phyloP scores from a whole-genome alignment of 2,113 vertebrate genomes.

The Nothoprocta perdicaria region DNA sequence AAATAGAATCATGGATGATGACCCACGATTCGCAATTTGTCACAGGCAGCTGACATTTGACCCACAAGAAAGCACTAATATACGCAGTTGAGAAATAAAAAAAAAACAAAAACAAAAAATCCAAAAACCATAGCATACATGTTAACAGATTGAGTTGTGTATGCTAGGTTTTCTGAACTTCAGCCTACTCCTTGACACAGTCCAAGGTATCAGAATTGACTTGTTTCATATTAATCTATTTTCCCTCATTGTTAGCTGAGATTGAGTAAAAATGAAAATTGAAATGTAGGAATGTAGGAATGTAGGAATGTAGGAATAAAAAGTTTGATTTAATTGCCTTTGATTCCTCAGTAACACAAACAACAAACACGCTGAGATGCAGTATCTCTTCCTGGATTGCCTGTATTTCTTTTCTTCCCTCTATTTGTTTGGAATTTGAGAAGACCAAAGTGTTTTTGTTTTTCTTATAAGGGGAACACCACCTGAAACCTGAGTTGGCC shows the following conservation, averaged over 20 bases:
- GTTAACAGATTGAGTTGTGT: background rate
- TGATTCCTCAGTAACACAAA: background rate
- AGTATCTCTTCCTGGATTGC: background rate
- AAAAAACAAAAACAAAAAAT: background rate
- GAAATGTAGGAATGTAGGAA: background rate
- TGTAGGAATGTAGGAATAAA: background rate
- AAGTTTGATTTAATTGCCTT: background rate
- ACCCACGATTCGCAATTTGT: background rate
- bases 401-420: background rate
- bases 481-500: background rate
- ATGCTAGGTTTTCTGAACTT: background rate
- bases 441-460: background rate
- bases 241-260: background rate
- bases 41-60: constrained; percentile 15
- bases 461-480: background rate
- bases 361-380: background rate
- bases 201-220: background rate
- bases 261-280: background rate
- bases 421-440: background rate
- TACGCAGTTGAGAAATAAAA: background rate
- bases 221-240: background rate
- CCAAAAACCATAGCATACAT: background rate
- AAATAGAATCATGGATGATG: background rate
- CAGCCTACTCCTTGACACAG: background rate
- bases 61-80: constrained; percentile 21